phyloP scores from a whole-genome alignment of 2,888 invertebrate species.

The Colletes collaris region DNA sequence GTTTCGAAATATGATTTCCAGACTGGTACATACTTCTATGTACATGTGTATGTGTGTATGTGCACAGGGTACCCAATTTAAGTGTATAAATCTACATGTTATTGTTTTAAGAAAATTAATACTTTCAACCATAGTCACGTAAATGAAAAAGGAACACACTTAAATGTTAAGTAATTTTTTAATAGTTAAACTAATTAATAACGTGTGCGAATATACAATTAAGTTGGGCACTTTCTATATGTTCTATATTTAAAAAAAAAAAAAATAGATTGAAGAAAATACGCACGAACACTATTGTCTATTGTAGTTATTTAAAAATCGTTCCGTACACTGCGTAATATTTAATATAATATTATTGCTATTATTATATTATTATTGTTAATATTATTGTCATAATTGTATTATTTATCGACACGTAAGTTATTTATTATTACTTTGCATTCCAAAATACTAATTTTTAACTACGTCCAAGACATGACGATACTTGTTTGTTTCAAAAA shows the following conservation, averaged over 20 bases:
- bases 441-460: conserved; percentile 73
- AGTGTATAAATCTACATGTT: conserved; percentile 8
- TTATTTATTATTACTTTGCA: conserved; percentile 82
- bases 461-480: conserved; percentile 49
- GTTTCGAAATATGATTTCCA: conserved; percentile 31
- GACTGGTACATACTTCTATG: conserved; percentile 28
- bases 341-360: conserved; percentile 62
- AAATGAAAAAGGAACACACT: conserved; percentile 3
- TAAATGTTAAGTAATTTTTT: conserved; percentile 7
- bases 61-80: conserved; percentile 44
- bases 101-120: background rate
- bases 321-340: conserved; percentile 74
- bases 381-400: conserved; percentile 66
- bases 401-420: conserved; percentile 79
- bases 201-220: conserved; percentile 8
- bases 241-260: conserved; percentile 25
- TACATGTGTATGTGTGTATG: conserved; percentile 45
- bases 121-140: conserved; percentile 1
- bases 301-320: conserved; percentile 80
- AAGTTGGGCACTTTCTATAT: conserved; percentile 38
- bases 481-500: conserved; percentile 54
- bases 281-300: conserved; percentile 76
- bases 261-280: conserved; percentile 36
- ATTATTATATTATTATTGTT: conserved; percentile 68
- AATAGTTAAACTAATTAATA: conserved; percentile 4